These are phyloP conservation scores for Malachius bipustulatus DNA, from an alignment of 2,888 invertebrate species.

Conservation along the genomic window DNA sequence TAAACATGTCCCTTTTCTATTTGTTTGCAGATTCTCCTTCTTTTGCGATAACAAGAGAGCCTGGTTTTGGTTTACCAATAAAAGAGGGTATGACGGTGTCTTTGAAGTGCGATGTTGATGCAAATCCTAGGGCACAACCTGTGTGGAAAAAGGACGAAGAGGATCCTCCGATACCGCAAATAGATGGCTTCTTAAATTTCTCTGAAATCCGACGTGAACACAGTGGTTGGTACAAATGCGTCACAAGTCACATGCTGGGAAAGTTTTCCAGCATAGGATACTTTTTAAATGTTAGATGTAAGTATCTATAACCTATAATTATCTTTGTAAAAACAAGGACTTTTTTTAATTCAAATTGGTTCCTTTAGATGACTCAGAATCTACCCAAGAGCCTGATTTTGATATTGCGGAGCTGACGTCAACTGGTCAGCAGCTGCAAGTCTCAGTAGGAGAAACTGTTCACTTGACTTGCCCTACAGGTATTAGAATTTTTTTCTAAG, in stretches of 20 bases:
- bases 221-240: conserved; percentile 89
- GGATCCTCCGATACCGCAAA: conserved; percentile 49
- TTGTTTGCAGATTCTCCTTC: conserved; percentile 71
- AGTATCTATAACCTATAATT: conserved; percentile 41
- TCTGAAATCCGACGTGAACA: conserved; percentile 65
- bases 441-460: background rate
- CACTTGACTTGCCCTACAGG: conserved; percentile 1
- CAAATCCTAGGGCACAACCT: conserved; percentile 78
- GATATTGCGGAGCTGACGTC: background rate
- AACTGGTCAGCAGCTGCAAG: background rate
- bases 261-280: conserved; percentile 85
- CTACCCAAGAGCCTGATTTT: background rate
- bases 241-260: conserved; percentile 69
- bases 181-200: conserved; percentile 76
- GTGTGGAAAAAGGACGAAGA: conserved; percentile 59
- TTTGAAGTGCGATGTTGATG: conserved; percentile 84
- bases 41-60: conserved; percentile 83
- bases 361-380: background rate
- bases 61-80: conserved; percentile 84
- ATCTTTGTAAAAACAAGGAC: background rate
- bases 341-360: background rate
- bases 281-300: conserved; percentile 78
- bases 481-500: background rate
- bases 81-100: conserved; percentile 81
- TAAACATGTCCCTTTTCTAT: no score